Evolutionary conservation across 1,140 invertebrate species (phyloP).

Genomic region (Ceratosolen solmsi): DNA sequence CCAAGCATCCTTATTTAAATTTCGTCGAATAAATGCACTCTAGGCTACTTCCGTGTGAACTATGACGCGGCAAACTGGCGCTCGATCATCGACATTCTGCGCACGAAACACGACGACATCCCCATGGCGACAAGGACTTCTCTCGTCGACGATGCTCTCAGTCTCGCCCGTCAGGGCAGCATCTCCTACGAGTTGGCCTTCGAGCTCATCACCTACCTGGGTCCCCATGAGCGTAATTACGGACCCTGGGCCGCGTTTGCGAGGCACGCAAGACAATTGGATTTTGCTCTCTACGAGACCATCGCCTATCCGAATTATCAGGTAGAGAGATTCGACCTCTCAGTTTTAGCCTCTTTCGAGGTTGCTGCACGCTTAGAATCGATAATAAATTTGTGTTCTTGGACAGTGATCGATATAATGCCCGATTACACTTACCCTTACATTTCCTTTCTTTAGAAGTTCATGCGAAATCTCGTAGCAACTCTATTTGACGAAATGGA

Average conservation of each 20-base stretch:
- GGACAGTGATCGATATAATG: no score
- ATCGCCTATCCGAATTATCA: slow-evolving; percentile 59
- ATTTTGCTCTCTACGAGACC: slow-evolving; percentile 62
- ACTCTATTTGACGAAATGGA: slow-evolving; percentile 59
- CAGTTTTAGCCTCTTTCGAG: no score
- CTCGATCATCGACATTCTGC: slow-evolving; percentile 72
- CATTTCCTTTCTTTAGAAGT: slow-evolving; percentile 58
- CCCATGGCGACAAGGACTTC: slow-evolving; percentile 75
- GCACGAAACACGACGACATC: slow-evolving; percentile 71
- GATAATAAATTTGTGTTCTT: no score
- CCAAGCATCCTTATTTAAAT: no score
- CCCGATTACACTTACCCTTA: no score
- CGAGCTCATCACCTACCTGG: slow-evolving; percentile 40
- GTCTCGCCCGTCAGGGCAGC: slow-evolving; percentile 73
- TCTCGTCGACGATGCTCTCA: slow-evolving; percentile 76
- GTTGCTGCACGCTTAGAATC: no score
- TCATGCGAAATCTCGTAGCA: slow-evolving; percentile 62
- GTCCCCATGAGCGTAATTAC: slow-evolving; percentile 56
- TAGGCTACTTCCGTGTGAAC: slow-evolving; percentile 79
- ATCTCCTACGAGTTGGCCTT: slow-evolving; percentile 78
- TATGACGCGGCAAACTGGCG: slow-evolving; percentile 79
- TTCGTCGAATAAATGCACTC: background rate
- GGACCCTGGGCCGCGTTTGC: slow-evolving; percentile 76
- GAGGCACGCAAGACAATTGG: slow-evolving; percentile 72
- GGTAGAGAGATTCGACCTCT: slow-evolving; percentile 44